A percentile compares a stretch with the other conserved stretches of the same genome.
phyloP scores from a whole-genome alignment of 2,888 invertebrate species.

The Parasteatoda lunata region DNA sequence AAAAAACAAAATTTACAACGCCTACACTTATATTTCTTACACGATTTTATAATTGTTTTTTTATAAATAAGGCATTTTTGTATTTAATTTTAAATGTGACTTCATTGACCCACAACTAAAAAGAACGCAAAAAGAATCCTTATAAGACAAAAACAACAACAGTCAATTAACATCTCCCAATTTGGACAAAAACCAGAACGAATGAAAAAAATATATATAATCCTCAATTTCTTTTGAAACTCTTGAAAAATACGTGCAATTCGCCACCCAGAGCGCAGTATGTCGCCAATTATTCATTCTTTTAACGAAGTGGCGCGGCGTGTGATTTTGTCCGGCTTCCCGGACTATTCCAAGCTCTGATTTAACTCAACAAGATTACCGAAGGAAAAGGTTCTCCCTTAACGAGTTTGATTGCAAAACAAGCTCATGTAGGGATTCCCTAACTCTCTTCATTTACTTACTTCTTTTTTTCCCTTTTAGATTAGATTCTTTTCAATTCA shows the following conservation, averaged over 20 bases:
- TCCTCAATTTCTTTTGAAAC: background rate
- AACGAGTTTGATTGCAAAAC: conserved; percentile 57
- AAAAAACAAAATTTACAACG: no score
- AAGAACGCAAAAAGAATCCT: no score
- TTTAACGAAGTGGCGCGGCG: conserved; percentile 27
- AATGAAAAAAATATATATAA: background rate
- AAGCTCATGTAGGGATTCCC: conserved; percentile 52
- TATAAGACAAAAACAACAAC: no score
- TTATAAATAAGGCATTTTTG: no score
- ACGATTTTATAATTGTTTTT: no score
- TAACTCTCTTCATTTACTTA: background rate
- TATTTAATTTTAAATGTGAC: no score
- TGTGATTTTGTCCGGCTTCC: conserved; percentile 37
- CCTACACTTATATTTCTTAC: no score
- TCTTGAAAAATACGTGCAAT: background rate
- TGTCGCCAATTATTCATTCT: conserved; percentile 43
- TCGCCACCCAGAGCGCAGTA: background rate
- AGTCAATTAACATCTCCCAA: background rate
- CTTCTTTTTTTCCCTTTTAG: background rate
- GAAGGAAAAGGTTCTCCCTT: conserved; percentile 10
- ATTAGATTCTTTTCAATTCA: background rate
- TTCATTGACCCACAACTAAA: no score
- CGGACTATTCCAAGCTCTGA: conserved; percentile 17
- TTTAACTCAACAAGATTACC: conserved; percentile 56
- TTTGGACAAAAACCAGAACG: background rate